Evolutionary conservation across 2,797 vertebrate species (phyloP), one percentile per base, ranked within the genome.

Genomic region (Acestrorhynchus altus): DNA sequence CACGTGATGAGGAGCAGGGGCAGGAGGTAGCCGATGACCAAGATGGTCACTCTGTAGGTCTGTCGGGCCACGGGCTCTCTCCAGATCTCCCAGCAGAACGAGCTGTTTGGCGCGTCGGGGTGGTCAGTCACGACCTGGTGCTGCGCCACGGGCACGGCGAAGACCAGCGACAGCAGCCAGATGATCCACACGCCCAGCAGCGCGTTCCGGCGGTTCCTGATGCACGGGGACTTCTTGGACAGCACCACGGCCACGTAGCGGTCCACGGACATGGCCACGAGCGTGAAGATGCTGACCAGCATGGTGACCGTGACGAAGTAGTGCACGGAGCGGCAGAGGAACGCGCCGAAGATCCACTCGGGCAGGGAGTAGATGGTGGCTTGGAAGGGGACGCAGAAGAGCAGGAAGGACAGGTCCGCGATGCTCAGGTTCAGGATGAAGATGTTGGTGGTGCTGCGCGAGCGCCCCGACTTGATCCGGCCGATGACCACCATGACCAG

Each of bases 1-100:
- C 92, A 95, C 82, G 87, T 94, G 90, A 96, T 96, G 81, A 96
- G 89, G 76, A 93, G 81, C 89, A 96, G 86, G 3, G 95, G 95
- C 81, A 96, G 89, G 80, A 96, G 83, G 87, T 94, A 96, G 0
- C 95, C 95, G 57, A 95, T 83, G 56, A 95, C 67, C 81, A 96
- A 86, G 47, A 95, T 84, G 13, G 90, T 83, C 0, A 95, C 88
- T 90, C 90, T 94, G 89, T 95, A 96, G 40, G 83, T 76, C 60
- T 79, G 89, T 68, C 85, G 92, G 78, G 91, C 90, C 0, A 84
- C 78, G 1, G 89, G 84, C 0, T 86, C 81, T 18, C 85, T 69
- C 94, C 95, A 95, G 11, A 83, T 71, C 81, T 96, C 94, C 95
- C 95, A 96, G 89, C 95, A 96, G 87, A 96, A 96, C 1, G 94